Conservation (phyloP, 2,888 invertebrate species). For the Yponomeuta plumbellus region DNA sequence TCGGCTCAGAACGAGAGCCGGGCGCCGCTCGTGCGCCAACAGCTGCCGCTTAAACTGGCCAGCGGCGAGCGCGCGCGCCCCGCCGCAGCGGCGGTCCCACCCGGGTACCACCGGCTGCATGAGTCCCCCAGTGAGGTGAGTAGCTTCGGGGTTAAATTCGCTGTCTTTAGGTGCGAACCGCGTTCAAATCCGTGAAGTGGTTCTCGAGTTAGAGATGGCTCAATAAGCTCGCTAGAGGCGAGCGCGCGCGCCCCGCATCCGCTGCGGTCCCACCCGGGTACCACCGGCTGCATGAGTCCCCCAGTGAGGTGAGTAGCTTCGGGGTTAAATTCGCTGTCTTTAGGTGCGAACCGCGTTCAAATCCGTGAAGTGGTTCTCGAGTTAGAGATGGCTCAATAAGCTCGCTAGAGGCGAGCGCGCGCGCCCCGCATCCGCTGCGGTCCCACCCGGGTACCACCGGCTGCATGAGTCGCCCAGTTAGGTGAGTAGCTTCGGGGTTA, state of each 20-base stretch:
- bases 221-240: too few species aligned
- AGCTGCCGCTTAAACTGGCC: conserved; percentile 92
- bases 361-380: too few species aligned
- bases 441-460: conserved; percentile 63
- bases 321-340: too few species aligned
- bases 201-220: too few species aligned
- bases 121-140: conserved; percentile 67
- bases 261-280: conserved; percentile 28
- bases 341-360: too few species aligned
- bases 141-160: conserved; percentile 9
- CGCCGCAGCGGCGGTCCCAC: conserved; percentile 61
- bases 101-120: conserved; percentile 60
- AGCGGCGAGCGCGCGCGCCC: conserved; percentile 54
- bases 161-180: too few species aligned
- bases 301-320: too few species aligned
- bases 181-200: too few species aligned
- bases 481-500: conserved; percentile 33
- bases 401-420: too few species aligned
- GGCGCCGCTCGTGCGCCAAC: conserved; percentile 83
- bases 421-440: conserved; percentile 50
- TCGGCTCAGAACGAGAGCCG: conserved; percentile 63
- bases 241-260: neutral
- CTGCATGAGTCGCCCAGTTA: conserved; percentile 67
- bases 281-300: too few species aligned
- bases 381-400: too few species aligned